Conservation (phyloP, 2,113 vertebrate genomes). For the Phalacrocorax aristotelis region DNA sequence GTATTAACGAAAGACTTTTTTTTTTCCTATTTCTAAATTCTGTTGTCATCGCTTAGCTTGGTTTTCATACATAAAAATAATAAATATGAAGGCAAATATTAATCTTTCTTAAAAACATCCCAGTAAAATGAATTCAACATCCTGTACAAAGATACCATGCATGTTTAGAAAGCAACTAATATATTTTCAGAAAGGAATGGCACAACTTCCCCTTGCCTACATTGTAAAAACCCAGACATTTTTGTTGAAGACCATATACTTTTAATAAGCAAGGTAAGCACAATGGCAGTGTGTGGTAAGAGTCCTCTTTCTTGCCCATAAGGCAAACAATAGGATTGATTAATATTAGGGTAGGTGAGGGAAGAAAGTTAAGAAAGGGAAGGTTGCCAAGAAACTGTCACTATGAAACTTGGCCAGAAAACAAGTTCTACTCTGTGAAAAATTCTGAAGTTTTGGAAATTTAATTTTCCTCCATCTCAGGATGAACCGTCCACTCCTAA, state of each 20-base stretch:
- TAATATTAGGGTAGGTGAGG: neutral
- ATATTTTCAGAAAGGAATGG: neutral
- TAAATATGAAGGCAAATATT: neutral
- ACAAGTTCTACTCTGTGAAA: neutral
- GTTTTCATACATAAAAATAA: neutral
- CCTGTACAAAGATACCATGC: neutral
- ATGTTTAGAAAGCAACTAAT: neutral
- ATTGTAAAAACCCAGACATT: neutral
- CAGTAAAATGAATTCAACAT: neutral
- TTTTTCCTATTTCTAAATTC: neutral
- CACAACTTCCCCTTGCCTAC: neutral
- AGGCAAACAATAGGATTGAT: neutral
- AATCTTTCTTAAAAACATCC: neutral
- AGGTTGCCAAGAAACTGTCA: neutral
- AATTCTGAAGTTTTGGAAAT: neutral
- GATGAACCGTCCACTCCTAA: neutral
- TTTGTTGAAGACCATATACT: neutral
- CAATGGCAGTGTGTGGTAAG: accelerated
- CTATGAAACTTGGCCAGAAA: neutral
- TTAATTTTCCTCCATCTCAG: neutral
- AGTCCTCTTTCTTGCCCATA: neutral
- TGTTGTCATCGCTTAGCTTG: neutral
- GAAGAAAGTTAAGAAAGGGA: neutral
- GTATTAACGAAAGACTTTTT: neutral
- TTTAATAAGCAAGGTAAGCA: neutral